These are phyloP conservation scores for Oophaga sylvatica DNA, from an alignment of 2,797 vertebrate genomes.

Conservation along the genomic window DNA sequence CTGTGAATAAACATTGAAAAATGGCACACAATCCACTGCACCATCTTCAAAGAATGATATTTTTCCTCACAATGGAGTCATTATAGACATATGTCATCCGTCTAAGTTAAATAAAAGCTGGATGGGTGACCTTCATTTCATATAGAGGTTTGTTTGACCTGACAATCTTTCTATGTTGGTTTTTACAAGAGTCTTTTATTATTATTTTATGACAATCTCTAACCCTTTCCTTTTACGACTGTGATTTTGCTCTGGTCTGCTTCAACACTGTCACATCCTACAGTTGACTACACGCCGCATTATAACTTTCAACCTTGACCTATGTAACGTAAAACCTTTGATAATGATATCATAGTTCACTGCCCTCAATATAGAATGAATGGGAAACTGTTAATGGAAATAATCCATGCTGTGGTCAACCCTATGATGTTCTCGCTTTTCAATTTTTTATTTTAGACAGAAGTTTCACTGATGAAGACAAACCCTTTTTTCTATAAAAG, in stretches of 20 bases:
- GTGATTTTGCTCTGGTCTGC: neutral
- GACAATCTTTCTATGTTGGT: neutral
- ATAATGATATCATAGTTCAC: neutral
- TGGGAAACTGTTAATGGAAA: neutral
- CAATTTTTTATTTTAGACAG: too few relatives aligned
- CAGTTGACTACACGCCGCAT: too few relatives aligned
- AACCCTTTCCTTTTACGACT: neutral
- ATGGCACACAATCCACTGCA: neutral
- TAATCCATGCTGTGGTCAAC: neutral
- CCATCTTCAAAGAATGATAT: neutral
- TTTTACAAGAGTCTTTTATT: constrained; percentile 23
- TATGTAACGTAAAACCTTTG: neutral
- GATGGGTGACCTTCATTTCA: constrained; percentile 10
- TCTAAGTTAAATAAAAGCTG: constrained; percentile 7
- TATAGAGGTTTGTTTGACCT: constrained; percentile 2
- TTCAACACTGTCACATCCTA: neutral
- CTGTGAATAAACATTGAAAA: neutral
- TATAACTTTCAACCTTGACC: neutral
- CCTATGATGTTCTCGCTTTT: neutral
- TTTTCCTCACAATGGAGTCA: neutral
- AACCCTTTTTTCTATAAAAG: too few relatives aligned
- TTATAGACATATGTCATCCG: constrained; percentile 8
- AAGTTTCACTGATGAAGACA: too few relatives aligned
- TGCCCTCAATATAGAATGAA: neutral
- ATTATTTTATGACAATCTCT: constrained; percentile 21